Evolutionary conservation across 2,113 vertebrate species (phyloP), one percentile per base, ranked within the genome.

Genomic region (Salvator merianae): DNA sequence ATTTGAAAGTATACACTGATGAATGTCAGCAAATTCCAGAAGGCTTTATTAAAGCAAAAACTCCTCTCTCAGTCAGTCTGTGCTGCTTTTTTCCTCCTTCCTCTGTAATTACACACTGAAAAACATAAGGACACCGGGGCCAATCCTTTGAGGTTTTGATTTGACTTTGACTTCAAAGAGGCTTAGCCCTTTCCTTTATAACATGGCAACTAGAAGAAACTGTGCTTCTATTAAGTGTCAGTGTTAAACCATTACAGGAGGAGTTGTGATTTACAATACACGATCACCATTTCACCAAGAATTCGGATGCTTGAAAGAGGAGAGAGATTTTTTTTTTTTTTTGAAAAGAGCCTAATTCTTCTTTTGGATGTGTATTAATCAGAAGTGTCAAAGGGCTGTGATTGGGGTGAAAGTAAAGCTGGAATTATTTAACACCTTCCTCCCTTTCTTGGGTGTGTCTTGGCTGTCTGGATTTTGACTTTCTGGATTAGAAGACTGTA

Each of bases 301-400:
- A 92, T 94, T 94, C 91, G 90, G 88, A 86, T 90, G 89, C 90
- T 40, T 88, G 84, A 88, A 94, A 85, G 81, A 82, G 75, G 85
- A 89, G 8, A 59, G 13, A 16, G 30, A 20, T 3, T 8, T 10
- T 30, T 32, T 5, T 70, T 70, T 36, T 7, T 34, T 89, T 88
- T 89, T 4, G 81, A 92, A 93, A 93, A 94, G 90, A 86, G 89
- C 84, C 87, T 91, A 84, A 92, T 87, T 93, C 89, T 88, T 83
- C 90, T 90, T 75, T 85, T 91, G 92, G 84, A 77, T 72, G 86
- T 82, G 86, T 90, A 92, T 94, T 92, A 94, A 96, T 88, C 86
- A 94, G 88, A 92, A 87, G 87, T 93, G 94, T 93, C 91, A 90
- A 79, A 92, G 88, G 91, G 89, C 88, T 89, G 73, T 77, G 84